phyloP scores from a whole-genome alignment of 2,888 invertebrate genomes.

The Cephus nigrinus region DNA sequence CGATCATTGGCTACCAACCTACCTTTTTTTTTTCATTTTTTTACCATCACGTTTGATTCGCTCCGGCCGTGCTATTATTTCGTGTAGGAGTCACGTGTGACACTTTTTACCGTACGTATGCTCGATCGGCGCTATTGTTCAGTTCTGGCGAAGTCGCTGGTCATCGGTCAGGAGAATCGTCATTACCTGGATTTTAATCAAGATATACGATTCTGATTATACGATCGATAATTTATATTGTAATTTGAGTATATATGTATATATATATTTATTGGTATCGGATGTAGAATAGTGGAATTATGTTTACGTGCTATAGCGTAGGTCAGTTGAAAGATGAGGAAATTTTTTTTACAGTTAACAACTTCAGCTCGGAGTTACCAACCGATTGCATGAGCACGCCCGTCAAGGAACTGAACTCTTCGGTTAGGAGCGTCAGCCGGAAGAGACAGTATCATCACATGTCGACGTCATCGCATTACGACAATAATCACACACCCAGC shows the following conservation, averaged over 20 bases:
- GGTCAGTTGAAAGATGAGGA: neutral
- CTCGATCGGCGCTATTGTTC: slow-evolving; percentile 15
- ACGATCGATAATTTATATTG: neutral
- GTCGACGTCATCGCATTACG: slow-evolving; percentile 35
- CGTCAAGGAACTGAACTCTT: slow-evolving; percentile 46
- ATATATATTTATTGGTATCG: neutral
- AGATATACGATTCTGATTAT: neutral
- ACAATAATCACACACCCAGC: slow-evolving; percentile 25
- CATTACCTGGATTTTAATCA: neutral
- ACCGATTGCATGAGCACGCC: slow-evolving; percentile 46
- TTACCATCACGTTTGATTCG: too few species aligned
- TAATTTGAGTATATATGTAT: neutral
- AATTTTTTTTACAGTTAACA: slow-evolving; percentile 45
- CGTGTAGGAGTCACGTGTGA: neutral
- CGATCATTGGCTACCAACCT: too few species aligned
- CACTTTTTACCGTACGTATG: neutral
- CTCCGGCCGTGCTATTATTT: too few species aligned
- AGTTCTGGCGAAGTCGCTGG: slow-evolving; percentile 7
- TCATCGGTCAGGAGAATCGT: slow-evolving; percentile 3
- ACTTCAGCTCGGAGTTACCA: slow-evolving; percentile 52
- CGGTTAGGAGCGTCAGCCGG: slow-evolving; percentile 34
- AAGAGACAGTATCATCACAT: slow-evolving; percentile 38
- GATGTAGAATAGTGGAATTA: neutral
- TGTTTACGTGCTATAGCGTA: neutral
- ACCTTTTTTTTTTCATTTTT: too few species aligned